These are phyloP conservation scores for Plagiodera versicolora DNA, from an alignment of 2,888 invertebrate genomes.

Conservation along the genomic window DNA sequence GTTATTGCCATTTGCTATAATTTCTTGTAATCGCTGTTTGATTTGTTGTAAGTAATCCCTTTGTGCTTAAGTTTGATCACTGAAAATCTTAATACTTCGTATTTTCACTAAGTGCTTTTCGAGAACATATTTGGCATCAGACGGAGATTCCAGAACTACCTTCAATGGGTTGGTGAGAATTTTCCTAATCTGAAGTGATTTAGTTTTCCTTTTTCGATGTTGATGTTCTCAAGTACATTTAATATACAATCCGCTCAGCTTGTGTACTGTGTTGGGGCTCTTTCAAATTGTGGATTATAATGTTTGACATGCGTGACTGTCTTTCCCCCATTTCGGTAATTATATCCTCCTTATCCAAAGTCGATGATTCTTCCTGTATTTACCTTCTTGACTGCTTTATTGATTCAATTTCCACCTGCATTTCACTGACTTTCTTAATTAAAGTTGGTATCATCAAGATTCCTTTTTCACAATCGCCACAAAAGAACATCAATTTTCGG, in stretches of 20 bases:
- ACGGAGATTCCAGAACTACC: not conserved
- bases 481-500: not conserved
- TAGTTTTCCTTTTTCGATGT: not conserved
- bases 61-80: slow-evolving; percentile 1
- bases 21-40: not conserved
- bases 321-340: not conserved
- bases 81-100: not conserved
- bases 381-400: not conserved
- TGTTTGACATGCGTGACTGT: not conserved
- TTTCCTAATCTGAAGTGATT: not conserved
- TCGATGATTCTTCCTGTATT: not conserved
- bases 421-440: slow-evolving; percentile 1
- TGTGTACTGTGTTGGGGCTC: not conserved
- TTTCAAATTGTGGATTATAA: not conserved
- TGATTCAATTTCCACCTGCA: slow-evolving; percentile 4
- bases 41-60: not conserved
- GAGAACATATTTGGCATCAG: not conserved
- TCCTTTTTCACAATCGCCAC: not conserved
- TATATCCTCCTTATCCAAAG: not conserved
- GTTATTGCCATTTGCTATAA: not conserved
- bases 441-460: not conserved
- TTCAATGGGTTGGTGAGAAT: not conserved
- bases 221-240: not conserved
- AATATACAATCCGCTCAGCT: not conserved
- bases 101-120: not conserved